Conservation (phyloP, 2,888 invertebrate species). For the Nipponacmea schrenckii region DNA sequence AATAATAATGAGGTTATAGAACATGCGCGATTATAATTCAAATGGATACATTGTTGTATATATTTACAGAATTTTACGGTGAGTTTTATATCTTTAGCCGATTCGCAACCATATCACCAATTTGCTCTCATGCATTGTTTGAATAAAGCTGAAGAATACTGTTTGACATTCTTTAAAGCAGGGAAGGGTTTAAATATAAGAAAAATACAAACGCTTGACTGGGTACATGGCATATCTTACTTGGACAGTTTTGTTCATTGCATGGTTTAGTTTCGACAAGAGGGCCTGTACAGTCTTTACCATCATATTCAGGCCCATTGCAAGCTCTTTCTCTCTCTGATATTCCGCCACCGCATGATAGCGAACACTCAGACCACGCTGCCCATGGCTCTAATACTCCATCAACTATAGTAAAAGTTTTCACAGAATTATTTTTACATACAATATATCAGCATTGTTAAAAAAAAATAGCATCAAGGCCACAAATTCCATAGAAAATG, state of each 20-base stretch:
- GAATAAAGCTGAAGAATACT: too few species aligned
- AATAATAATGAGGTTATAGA: too few species aligned
- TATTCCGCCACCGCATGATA: slow-evolving; percentile 59
- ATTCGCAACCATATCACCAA: too few species aligned
- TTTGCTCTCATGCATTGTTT: too few species aligned
- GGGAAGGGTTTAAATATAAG: too few species aligned
- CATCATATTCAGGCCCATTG: slow-evolving; percentile 50
- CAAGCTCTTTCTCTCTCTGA: slow-evolving; percentile 47
- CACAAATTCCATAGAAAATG: too few species aligned
- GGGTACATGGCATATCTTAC: slow-evolving; percentile 33
- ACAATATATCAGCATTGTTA: background rate
- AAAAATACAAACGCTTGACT: too few species aligned
- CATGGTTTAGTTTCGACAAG: slow-evolving; percentile 45
- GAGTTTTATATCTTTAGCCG: too few species aligned
- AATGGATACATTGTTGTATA: too few species aligned
- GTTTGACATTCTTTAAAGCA: too few species aligned
- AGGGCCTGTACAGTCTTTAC: slow-evolving; percentile 51
- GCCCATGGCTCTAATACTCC: slow-evolving; percentile 57
- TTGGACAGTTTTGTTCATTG: slow-evolving; percentile 57
- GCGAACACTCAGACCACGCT: slow-evolving; percentile 54
- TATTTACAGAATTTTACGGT: too few species aligned
- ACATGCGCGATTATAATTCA: too few species aligned
- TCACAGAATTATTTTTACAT: background rate
- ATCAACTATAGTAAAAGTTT: slow-evolving; percentile 46
- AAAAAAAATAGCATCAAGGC: background rate